These are phyloP conservation scores for Nannobrachium achirus DNA, from an alignment of 2,113 vertebrate species.

Conservation along the genomic window DNA sequence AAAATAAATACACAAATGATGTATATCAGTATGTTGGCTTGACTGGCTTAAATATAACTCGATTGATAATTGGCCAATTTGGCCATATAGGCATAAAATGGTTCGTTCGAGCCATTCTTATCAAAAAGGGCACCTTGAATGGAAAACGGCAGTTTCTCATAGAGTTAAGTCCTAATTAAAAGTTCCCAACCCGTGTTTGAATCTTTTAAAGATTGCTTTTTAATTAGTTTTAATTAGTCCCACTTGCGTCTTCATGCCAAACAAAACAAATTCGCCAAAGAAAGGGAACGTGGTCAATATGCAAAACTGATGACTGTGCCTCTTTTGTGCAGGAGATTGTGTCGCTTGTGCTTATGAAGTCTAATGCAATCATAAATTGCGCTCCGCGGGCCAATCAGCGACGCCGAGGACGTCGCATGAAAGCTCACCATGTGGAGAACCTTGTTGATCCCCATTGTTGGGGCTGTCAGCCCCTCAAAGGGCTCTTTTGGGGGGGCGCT, in stretches of 20 bases:
- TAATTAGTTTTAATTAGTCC: constrained; percentile 90
- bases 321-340: constrained; percentile 88
- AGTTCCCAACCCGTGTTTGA: constrained; percentile 83
- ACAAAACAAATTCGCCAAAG: constrained; percentile 48
- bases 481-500: constrained; percentile 71
- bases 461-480: constrained; percentile 90
- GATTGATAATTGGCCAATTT: background rate
- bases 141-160: constrained; percentile 83
- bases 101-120: constrained; percentile 39
- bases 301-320: constrained; percentile 88
- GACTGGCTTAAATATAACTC: too few species aligned
- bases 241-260: constrained; percentile 72
- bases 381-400: constrained; percentile 87
- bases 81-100: background rate
- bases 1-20: background rate
- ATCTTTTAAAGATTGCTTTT: constrained; percentile 90
- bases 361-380: constrained; percentile 99
- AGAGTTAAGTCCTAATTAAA: constrained; percentile 83
- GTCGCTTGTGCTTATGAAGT: constrained; percentile 92
- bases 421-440: constrained; percentile 93
- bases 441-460: constrained; percentile 94
- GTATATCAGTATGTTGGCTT: too few species aligned
- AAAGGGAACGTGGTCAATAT: constrained; percentile 86
- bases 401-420: constrained; percentile 79
- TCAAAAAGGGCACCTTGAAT: constrained; percentile 78